Base-by-base conservation (phyloP, 2,888 invertebrate genomes). In the Lasioglossum leucozonium region DNA sequence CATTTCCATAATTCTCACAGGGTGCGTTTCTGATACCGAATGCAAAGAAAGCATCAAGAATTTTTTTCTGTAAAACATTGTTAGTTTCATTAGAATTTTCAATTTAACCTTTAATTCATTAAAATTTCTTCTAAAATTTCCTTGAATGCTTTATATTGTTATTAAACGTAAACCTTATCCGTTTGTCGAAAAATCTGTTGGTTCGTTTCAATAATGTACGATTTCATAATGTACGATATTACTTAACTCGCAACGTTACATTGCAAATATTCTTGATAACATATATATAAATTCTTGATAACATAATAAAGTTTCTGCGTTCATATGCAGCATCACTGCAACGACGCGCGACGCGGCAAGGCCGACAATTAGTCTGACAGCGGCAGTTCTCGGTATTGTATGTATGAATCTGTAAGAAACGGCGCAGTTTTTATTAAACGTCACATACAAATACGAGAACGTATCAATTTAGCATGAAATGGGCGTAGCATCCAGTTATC, bases 401-500 rank as follows among this genome's bases (percentile, higher is more conserved):
- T 91, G 55, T 79, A 42, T 47, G n/a, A n/a, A 85, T 55, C 91
- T 91, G 90, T 6, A 90, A 91, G 87, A 88, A 58, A 84, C 76
- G 77, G 73, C 37, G 51, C n/a, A 77, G 44, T 72, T 44, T 37
- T 10, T 22, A 40, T 11, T 37, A 37, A 34, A 26, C 2, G 26
- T n/a, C 4, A 13, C 26, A 13, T 47, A 0, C 30, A 30, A 37
- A 26, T 62, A 44, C 18, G 26, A 4, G 22, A 22, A 37, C 22
- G 42, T 13, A 69, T 69, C 69, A 40, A 11, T 40, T 40, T 11
- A n/a, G 2, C 18, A n/a, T 40, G 26, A 74, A 42, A 58, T 22
- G 40, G n/a, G 55, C 58, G n/a, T n/a, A n/a, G n/a, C n/a, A n/a
- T n/a, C n/a, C n/a, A n/a, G 51, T 37, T 13, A 13, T 69, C 26